Evolutionary conservation across 2,113 vertebrate species (phyloP), one percentile per base, ranked within the genome.

Genomic region (Pipra filicauda): DNA sequence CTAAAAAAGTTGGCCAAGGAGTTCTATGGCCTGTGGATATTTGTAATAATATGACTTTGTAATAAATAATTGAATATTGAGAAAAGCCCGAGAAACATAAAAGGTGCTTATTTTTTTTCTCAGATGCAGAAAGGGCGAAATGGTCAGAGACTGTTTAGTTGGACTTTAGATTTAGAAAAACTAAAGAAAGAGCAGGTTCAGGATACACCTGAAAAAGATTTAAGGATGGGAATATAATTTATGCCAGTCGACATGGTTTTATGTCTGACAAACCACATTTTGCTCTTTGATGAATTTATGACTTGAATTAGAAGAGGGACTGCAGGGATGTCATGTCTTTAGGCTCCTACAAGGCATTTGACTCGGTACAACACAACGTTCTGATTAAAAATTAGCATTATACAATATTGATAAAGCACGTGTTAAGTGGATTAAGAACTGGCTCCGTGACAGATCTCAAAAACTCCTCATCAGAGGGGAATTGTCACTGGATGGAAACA

Each of bases 321-420:
- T 93, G 44, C 4, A 12, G 72, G 70, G 61, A 91, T 89, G 70
- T 78, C 86, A 87, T 95, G 70, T 93, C 54, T 91, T 72, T 82
- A 84, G 88, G 35, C 78, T 91, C 43, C 33, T 92, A 46, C 83
- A 87, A 89, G 61, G 76, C 52, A 43, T 96, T 91, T 89, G 85
- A 78, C 88, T 96, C 48, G 16, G 65, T 89, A 51, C 83, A 92
- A 87, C 91, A 89, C 73, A 93, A 70, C 0, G 1, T 92, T 89
- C 73, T 92, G 94, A 91, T 94, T 92, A 93, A 93, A 94, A 97
- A 94, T 93, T 72, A 93, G 92, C 86, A 82, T 89, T 93, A 76
- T 81, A 78, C 72, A 93, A 91, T 96, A 96, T 95, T 95, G 96
- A 94, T 96, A 94, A 94, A 95, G 79, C 91, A 65, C 0, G 1